Evolutionary conservation across 2,888 invertebrate species (phyloP).

Genomic region (Ommatoiulus sabulosus): DNA sequence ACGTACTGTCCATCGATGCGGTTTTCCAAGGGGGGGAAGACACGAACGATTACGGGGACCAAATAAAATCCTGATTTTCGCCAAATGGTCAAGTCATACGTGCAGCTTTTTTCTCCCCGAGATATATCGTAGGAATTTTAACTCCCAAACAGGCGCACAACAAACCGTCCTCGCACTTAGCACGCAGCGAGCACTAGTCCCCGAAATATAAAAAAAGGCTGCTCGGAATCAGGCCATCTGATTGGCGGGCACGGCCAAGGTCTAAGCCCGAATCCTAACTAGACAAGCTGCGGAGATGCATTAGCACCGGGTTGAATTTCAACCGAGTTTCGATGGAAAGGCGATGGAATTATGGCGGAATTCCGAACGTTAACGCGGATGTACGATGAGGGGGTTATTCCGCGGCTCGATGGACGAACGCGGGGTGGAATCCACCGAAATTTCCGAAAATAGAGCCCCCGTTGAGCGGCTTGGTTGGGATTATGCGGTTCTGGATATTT

Average conservation of each 20-base stretch:
- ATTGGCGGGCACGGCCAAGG: slow-evolving; percentile 43
- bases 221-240: slow-evolving; percentile 4
- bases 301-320: not conserved
- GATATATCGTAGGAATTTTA: not conserved
- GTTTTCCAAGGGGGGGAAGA: not conserved
- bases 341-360: too few relatives aligned
- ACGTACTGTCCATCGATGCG: slow-evolving; percentile 93
- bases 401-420: too few relatives aligned
- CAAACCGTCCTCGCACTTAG: not conserved
- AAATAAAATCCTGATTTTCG: not conserved
- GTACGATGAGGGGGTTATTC: too few relatives aligned
- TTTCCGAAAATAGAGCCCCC: too few relatives aligned
- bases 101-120: not conserved
- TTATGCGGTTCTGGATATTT: not conserved
- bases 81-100: slow-evolving; percentile 32
- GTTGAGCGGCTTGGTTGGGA: too few relatives aligned
- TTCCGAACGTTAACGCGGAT: too few relatives aligned
- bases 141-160: slow-evolving; percentile 24
- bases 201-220: not conserved
- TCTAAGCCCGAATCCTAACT: not conserved
- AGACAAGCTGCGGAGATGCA: not conserved
- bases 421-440: too few relatives aligned
- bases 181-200: slow-evolving; percentile 8
- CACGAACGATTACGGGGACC: not conserved
- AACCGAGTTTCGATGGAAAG: too few relatives aligned